Evolutionary conservation across 2,888 invertebrate genomes (phyloP).

Genomic region (Dendrolimus pini): DNA sequence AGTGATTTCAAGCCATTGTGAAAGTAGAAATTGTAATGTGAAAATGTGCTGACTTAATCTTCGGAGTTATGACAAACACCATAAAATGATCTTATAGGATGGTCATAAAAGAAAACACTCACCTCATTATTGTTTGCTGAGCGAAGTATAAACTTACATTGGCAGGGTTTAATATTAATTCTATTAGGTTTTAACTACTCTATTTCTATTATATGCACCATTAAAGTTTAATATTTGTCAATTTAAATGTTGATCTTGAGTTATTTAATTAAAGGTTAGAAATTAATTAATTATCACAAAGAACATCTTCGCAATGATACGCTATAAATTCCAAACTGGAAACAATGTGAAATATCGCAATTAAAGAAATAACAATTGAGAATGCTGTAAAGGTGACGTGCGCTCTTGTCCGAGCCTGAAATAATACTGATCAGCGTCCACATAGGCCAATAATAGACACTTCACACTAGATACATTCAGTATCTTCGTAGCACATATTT

Average conservation of each 20-base stretch:
- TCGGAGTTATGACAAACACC: conserved; percentile 1
- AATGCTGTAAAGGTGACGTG: conserved; percentile 25
- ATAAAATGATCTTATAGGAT: conserved; percentile 2
- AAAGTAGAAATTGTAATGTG: conserved; percentile 2
- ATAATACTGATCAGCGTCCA: conserved; percentile 48
- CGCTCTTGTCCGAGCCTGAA: conserved; percentile 36
- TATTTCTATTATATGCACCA: too few relatives aligned
- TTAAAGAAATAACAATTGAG: neutral
- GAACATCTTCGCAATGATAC: too few relatives aligned
- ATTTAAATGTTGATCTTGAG: too few relatives aligned
- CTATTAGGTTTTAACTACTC: too few relatives aligned
- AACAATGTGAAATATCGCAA: neutral
- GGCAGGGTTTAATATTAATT: too few relatives aligned
- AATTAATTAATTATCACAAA: too few relatives aligned
- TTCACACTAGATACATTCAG: conserved; percentile 18
- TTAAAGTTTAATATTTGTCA: too few relatives aligned
- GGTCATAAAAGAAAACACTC: conserved; percentile 5
- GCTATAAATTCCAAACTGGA: too few relatives aligned
- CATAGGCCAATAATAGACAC: conserved; percentile 12
- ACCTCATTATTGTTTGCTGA: conserved; percentile 6
- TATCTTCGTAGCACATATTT: conserved; percentile 16
- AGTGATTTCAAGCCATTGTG: neutral
- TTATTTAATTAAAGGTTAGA: too few relatives aligned
- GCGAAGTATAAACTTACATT: neutral
- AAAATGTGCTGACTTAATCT: conserved; percentile 5